phyloP scores from a whole-genome alignment of 2,888 invertebrate species.

The Abscondita cerata region DNA sequence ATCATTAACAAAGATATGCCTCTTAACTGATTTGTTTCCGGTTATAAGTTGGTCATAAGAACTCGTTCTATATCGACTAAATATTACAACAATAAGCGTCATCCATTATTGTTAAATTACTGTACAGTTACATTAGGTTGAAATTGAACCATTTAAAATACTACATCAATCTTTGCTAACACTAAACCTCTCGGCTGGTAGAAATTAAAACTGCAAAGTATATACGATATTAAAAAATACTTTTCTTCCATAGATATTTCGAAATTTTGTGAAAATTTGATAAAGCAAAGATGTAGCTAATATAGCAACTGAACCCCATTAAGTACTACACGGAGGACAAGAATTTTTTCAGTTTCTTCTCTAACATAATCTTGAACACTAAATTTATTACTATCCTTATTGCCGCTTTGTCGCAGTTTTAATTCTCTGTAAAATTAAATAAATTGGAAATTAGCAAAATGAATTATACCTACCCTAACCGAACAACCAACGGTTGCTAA shows the following conservation, averaged over 20 bases:
- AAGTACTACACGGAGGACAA: constrained; percentile 62
- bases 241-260: too few relatives aligned
- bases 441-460: too few relatives aligned
- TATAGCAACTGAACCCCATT: constrained; percentile 20
- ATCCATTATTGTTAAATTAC: constrained; percentile 14
- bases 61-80: neutral
- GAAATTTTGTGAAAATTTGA: too few relatives aligned
- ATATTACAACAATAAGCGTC: constrained; percentile 17
- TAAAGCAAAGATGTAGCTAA: too few relatives aligned
- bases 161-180: constrained; percentile 1
- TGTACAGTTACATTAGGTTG: neutral
- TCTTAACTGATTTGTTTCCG: constrained; percentile 5
- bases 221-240: too few relatives aligned
- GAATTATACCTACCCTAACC: too few relatives aligned
- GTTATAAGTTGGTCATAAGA: constrained; percentile 3
- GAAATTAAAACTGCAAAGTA: too few relatives aligned
- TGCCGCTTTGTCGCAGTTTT: constrained; percentile 69
- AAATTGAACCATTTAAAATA: constrained; percentile 6
- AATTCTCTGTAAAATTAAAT: too few relatives aligned
- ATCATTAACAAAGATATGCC: neutral
- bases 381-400: constrained; percentile 73
- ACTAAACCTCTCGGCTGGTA: neutral
- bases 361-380: constrained; percentile 80
- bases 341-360: constrained; percentile 68
- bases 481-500: too few relatives aligned